Evolutionary conservation across 2,113 vertebrate genomes (phyloP), one percentile per base, ranked within the genome.

Genomic region (Atherinomorus stipes): DNA sequence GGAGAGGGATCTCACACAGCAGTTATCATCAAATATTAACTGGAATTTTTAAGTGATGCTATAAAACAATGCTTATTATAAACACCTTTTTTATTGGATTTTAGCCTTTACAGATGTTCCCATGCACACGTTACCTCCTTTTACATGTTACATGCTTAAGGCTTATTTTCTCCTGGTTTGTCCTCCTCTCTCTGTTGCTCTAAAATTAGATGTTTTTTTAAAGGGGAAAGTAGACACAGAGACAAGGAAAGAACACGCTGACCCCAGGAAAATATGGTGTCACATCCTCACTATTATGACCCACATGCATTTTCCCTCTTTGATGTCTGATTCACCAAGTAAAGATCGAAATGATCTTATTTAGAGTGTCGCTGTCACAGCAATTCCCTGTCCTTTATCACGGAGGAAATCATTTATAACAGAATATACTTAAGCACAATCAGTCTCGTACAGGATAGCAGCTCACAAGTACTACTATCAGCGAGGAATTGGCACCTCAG

Each of bases 151-250:
- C n/a, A 16, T 0, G 15, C 68, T 47, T 5, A 51, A 59, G 74
- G 50, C 69, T 7, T 72, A 37, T 51, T 69, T 80, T 83, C 78
- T 81, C 49, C 45, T 73, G 53, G 77, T 73, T 75, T 80, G 57
- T 61, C 58, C 77, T 80, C 80, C 64, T 71, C 69, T 74, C 71
- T 64, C 70, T 58, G 57, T 75, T 71, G 54, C 80, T 71, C 81
- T 81, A 67, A 89, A 90, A 87, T 89, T 84, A 90, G 74, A 68
- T 77, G 26, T 65, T 61, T 67, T 76, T 68, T 76, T 85, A 62
- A 64, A 67, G 81, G 84, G 86, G 72, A 78, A 51, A 83, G 66
- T 47, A 62, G 72, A 88, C 77, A 77, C 57, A 13, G 31, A 83
- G 67, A 80, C 58, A 57, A 70, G 65, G 59, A 52, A 71, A 71